These are phyloP conservation scores for Poeciliopsis occidentalis DNA, from an alignment of 2,113 vertebrate genomes.

Conservation along the genomic window DNA sequence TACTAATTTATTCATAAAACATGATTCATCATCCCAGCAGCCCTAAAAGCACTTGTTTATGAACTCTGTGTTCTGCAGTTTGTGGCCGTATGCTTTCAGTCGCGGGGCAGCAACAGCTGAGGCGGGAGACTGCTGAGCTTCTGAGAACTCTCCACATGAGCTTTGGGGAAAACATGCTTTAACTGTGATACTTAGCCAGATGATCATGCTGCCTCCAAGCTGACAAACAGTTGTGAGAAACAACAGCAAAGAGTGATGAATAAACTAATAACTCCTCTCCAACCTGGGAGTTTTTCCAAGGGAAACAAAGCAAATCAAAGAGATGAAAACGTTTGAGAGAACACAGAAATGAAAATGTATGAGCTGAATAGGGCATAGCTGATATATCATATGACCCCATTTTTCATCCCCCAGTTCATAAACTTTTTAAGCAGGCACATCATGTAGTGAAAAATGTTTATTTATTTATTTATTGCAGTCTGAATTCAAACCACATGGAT, in stretches of 20 bases:
- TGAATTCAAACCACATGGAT: conserved; percentile 4
- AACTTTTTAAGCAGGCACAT: conserved; percentile 9
- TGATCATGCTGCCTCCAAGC: conserved; percentile 38
- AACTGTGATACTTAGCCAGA: conserved; percentile 37
- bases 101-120: not conserved
- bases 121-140: conserved; percentile 29
- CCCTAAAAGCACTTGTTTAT: not conserved
- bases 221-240: conserved; percentile 41
- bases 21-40: not conserved
- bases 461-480: not conserved
- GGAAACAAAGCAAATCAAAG: conserved; percentile 26
- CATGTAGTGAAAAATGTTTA: conserved; percentile 6
- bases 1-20: conserved; percentile 12
- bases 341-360: conserved; percentile 6
- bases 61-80: conserved; percentile 15
- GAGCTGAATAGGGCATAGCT: conserved; percentile 4
- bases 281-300: conserved; percentile 10
- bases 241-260: conserved; percentile 19
- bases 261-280: conserved; percentile 3
- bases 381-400: conserved; percentile 8
- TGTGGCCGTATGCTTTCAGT: conserved; percentile 23
- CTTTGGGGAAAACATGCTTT: conserved; percentile 39
- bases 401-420: conserved; percentile 7
- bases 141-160: conserved; percentile 41
- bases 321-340: conserved; percentile 21